Evolutionary conservation across 2,888 invertebrate species (phyloP).

Genomic region (Coelinius sp.): DNA sequence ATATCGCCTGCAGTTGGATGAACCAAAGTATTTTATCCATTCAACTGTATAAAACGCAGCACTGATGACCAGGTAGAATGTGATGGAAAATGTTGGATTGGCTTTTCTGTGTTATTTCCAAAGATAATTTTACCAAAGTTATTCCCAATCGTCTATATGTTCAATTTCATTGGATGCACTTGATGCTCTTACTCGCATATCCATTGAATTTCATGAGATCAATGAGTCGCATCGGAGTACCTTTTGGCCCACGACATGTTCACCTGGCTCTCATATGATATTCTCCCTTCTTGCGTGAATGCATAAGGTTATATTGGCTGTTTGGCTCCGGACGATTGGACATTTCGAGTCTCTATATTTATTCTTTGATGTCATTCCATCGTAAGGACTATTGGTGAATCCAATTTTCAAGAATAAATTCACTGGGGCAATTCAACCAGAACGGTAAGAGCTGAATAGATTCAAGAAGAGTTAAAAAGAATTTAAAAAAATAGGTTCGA

Average conservation of each 20-base stretch:
- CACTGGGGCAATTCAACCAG: constrained; percentile 13
- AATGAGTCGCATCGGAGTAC: constrained; percentile 12
- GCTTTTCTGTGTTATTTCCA: constrained; percentile 4
- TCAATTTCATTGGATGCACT: constrained; percentile 17
- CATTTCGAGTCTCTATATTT: constrained; percentile 27
- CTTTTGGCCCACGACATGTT: background rate
- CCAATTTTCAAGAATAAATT: constrained; percentile 12
- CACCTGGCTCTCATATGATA: constrained; percentile 4
- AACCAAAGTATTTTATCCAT: constrained; percentile 16
- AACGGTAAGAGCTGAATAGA: constrained; percentile 11
- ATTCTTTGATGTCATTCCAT: background rate
- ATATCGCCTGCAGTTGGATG: constrained; percentile 28
- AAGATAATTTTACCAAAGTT: constrained; percentile 29
- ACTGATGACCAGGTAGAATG: constrained; percentile 13
- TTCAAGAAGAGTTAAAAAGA: background rate
- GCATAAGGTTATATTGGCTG: background rate
- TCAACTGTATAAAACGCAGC: constrained; percentile 24
- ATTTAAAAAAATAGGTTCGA: constrained; percentile 15
- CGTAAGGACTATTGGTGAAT: constrained; percentile 6
- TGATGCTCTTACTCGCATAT: background rate
- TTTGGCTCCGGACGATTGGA: constrained; percentile 8
- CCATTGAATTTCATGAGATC: constrained; percentile 20
- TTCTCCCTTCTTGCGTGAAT: background rate
- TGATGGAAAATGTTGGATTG: background rate
- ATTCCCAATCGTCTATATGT: constrained; percentile 8